These are phyloP conservation scores for Lasioglossum leucozonium DNA, from an alignment of 2,888 invertebrate genomes.

Conservation along the genomic window DNA sequence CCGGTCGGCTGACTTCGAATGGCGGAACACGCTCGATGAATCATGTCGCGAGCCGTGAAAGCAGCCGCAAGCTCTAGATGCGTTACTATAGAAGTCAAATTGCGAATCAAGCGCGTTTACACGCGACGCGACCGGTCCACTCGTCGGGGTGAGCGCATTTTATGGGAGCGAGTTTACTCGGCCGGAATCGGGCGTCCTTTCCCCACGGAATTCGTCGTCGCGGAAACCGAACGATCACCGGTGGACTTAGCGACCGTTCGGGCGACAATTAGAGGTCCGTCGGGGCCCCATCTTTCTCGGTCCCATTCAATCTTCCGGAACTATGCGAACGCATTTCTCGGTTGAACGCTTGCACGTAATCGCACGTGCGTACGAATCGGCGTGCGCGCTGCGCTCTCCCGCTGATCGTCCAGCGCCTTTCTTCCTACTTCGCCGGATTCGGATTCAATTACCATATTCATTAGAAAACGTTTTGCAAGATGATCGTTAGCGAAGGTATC, in stretches of 20 bases:
- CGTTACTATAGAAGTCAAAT: slow-evolving; percentile 56
- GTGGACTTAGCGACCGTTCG: background rate
- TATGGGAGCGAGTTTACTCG: slow-evolving; percentile 30
- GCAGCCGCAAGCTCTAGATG: slow-evolving; percentile 33
- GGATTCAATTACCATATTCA: slow-evolving; percentile 37
- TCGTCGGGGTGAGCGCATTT: slow-evolving; percentile 24
- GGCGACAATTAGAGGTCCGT: slow-evolving; percentile 67
- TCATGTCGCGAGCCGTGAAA: slow-evolving; percentile 3
- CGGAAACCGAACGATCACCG: slow-evolving; percentile 34
- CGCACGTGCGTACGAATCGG: slow-evolving; percentile 55
- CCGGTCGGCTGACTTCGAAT: background rate
- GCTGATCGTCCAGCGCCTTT: slow-evolving; percentile 42
- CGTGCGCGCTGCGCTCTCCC: slow-evolving; percentile 38
- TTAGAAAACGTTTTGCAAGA: slow-evolving; percentile 12
- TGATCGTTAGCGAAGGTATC: slow-evolving; percentile 41
- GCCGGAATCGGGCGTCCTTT: slow-evolving; percentile 36
- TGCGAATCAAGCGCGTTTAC: slow-evolving; percentile 57
- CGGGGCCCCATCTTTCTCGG: slow-evolving; percentile 49
- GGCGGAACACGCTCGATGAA: background rate
- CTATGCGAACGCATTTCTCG: slow-evolving; percentile 55
- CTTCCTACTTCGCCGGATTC: slow-evolving; percentile 29
- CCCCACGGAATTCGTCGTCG: slow-evolving; percentile 51
- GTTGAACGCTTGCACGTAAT: slow-evolving; percentile 59
- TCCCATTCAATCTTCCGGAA: slow-evolving; percentile 61
- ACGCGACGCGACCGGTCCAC: slow-evolving; percentile 17